Base-by-base conservation (phyloP, 1,140 invertebrate species). In the Eufriesea mexicana region DNA sequence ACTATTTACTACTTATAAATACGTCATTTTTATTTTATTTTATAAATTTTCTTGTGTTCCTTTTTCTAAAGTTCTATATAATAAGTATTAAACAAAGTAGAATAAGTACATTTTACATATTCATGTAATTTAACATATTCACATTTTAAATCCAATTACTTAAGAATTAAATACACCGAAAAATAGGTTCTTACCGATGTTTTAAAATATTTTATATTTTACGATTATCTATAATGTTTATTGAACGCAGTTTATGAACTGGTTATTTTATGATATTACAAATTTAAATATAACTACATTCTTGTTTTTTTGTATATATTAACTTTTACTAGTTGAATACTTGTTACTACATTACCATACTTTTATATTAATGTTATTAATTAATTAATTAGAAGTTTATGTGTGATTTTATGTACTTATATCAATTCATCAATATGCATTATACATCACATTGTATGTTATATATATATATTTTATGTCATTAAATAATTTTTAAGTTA, bases 281-380 rank as follows among this genome's bases (percentile, higher is more conserved):
- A 10, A 23, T 79, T 61, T 18, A 42, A n/a, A 23, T 16, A 42
- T 59, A 59, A 42, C 14, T 49, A n/a, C 42, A 61, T 49, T 49
- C 18, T 49, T 35, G 42, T 79, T 71, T 79, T 35, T 28, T 14
- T 54, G 49, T 54, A 72, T 35, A 28, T 35, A 54, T 35, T 45
- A 28, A 66, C n/a, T 47, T 54, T 35, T 20, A 35, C 20, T 16
- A 42, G 5, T 76, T 76, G 7, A 42, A 35, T 45, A 76, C 68
- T 59, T 66, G 64, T 28, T 75, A 66, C 0, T 42, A 25, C 14
- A 28, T 45, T 76, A 64, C 57, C 57, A 68, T 57, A 67, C 55
- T 82, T 82, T 76, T 76, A 75, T 55, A 75, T 47, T 45, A 10
- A 64, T 47, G 59, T 81, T 74, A 51, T 74, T 66, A 55, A 64